These are phyloP conservation scores for Habrosyne pyritoides DNA, from an alignment of 2,888 invertebrate genomes.

Conservation along the genomic window DNA sequence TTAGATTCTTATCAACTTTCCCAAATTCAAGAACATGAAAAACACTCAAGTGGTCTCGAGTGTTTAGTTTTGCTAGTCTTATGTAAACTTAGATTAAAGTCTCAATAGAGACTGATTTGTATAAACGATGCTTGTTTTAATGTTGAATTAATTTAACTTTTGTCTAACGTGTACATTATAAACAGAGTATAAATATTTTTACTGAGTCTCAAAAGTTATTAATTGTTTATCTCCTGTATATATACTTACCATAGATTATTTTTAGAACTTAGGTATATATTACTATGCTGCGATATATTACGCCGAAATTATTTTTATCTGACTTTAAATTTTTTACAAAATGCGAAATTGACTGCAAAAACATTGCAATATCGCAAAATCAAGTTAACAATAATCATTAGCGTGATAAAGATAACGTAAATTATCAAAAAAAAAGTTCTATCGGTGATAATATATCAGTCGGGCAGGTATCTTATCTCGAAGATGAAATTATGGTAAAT, in stretches of 20 bases:
- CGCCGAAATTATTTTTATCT: too few relatives aligned
- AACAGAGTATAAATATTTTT: conserved; percentile 53
- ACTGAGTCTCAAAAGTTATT: conserved; percentile 38
- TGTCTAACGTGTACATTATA: conserved; percentile 45
- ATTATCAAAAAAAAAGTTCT: conserved; percentile 22
- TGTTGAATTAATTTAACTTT: conserved; percentile 38
- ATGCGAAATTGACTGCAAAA: conserved; percentile 7
- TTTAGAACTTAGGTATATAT: too few relatives aligned
- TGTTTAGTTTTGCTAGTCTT: conserved; percentile 35
- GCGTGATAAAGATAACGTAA: conserved; percentile 24
- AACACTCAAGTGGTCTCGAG: conserved; percentile 14
- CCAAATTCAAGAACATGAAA: neutral
- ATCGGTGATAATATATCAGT: conserved; percentile 2
- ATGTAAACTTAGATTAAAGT: conserved; percentile 21
- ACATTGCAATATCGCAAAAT: conserved; percentile 44
- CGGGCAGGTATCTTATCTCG: conserved; percentile 46
- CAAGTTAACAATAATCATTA: conserved; percentile 48
- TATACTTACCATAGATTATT: too few relatives aligned
- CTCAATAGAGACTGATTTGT: conserved; percentile 23
- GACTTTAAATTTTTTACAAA: neutral
- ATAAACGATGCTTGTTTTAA: conserved; percentile 32
- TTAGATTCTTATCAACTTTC: too few relatives aligned
- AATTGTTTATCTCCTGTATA: neutral
- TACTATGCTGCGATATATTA: too few relatives aligned
- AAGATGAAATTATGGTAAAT: conserved; percentile 70